A percentile compares a stretch with the other conserved stretches of the same genome.
Evolutionary conservation across 92 coral and sea anemone genomes (phyloP).

Genomic region (Porites lobata): DNA sequence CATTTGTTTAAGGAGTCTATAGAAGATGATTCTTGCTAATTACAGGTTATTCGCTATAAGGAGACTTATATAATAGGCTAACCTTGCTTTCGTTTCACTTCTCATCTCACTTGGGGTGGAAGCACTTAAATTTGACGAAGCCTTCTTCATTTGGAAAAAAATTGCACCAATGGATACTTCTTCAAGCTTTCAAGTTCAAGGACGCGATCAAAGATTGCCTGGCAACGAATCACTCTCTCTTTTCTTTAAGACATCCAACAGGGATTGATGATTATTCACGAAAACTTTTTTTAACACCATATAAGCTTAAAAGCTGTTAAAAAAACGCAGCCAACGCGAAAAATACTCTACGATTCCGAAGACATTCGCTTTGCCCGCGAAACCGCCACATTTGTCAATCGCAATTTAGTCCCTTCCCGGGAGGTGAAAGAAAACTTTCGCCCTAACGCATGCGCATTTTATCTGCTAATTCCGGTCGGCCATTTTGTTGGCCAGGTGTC

Average conservation of each 20-base stretch:
- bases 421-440: background rate
- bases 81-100: slow-evolving; percentile 89
- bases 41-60: background rate
- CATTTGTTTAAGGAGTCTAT: too few species aligned
- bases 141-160: slow-evolving; percentile 53
- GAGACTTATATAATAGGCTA: background rate
- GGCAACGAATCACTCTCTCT: background rate
- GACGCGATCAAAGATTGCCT: background rate
- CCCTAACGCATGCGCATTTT: slow-evolving; percentile 44
- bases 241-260: background rate
- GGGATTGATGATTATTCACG: background rate
- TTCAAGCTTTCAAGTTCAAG: too few species aligned
- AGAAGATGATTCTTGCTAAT: too few species aligned
- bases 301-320: background rate
- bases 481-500: slow-evolving; percentile 27
- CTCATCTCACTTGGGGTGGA: slow-evolving; percentile 80
- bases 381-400: slow-evolving; percentile 33
- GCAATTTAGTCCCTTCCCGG: background rate
- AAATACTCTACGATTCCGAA: background rate
- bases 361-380: background rate
- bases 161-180: background rate
- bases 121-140: slow-evolving; percentile 57
- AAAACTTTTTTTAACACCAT: too few species aligned
- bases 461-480: background rate
- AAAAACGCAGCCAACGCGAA: background rate